Base-by-base conservation (phyloP, 2,113 vertebrate species). In the Ramphastos sulfuratus region DNA sequence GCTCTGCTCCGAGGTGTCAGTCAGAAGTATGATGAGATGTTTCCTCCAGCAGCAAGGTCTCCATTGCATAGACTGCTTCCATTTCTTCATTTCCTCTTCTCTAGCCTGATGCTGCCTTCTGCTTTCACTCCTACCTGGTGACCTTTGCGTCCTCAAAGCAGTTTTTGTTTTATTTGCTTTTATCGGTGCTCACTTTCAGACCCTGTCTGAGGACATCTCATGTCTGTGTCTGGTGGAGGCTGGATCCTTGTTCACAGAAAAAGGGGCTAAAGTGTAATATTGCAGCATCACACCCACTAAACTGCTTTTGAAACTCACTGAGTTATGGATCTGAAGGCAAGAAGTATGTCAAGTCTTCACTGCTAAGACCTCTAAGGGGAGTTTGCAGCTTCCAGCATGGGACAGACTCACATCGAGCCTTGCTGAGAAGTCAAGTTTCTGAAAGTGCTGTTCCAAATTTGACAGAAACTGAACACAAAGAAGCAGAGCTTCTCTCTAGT, bases 31-130 rank as follows among this genome's bases (percentile, higher is more conserved):
- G 81, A 89, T 46, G 71, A 48, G 61, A 48, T 48, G 30, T 95
- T 96, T 96, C 81, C 91, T 82, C 42, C 71, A 33, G 55, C 58
- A 71, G 44, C 63, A 75, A 86, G 31, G 15, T 78, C 89, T 73
- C 81, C 60, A 46, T 61, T 95, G 63, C 84, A 79, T 8, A 76
- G 15, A 6, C 55, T 87, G 89, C 87, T 94, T 94, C 86, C 78
- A 91, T 82, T 93, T 92, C 94, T 85, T 87, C 82, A 85, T 79
- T 92, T 96, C 87, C 91, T 92, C 91, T 80, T 42, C 58, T 75
- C 39, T 64, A 66, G 28, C 50, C 28, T 83, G 82, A 71, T 0
- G 1, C 13, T 0, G 1, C 52, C 54, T 87, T 72, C 66, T 87
- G 60, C 60, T 85, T 93, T 93, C 78, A 66, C 81, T 94, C 94